Percentiles rank a stretch among this genome's conserved stretches.
These are phyloP conservation scores for Eubasilissa splendida DNA, from an alignment of 2,888 invertebrate genomes.

Conservation along the genomic window DNA sequence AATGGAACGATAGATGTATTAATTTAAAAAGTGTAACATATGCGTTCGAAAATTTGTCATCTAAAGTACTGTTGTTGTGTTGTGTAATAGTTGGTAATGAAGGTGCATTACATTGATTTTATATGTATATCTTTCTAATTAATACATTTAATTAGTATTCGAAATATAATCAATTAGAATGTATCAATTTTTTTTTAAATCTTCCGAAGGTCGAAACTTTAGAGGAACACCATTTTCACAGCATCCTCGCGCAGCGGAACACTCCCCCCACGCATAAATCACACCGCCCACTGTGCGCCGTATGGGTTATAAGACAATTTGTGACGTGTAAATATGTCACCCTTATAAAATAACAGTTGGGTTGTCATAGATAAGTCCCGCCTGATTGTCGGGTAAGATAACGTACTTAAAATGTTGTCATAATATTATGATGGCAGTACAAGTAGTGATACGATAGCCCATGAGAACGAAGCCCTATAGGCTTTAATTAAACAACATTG, in stretches of 20 bases:
- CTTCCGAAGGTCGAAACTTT: background rate
- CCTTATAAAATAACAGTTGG: slow-evolving; percentile 43
- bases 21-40: too few species aligned
- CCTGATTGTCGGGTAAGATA: slow-evolving; percentile 39
- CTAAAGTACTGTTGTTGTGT: too few species aligned
- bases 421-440: slow-evolving; percentile 40
- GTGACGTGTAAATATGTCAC: slow-evolving; percentile 51
- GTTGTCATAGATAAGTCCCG: slow-evolving; percentile 32
- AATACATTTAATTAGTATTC: too few species aligned
- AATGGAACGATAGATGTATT: too few species aligned
- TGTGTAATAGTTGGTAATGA: too few species aligned
- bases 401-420: slow-evolving; percentile 30
- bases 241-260: slow-evolving; percentile 1
- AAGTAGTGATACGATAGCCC: background rate
- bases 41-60: too few species aligned
- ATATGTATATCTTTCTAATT: too few species aligned
- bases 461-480: background rate
- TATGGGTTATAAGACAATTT: slow-evolving; percentile 51
- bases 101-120: too few species aligned
- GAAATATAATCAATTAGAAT: too few species aligned
- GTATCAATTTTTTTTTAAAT: too few species aligned
- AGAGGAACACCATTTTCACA: slow-evolving; percentile 6
- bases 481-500: too few species aligned
- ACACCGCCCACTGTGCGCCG: slow-evolving; percentile 38
- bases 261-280: slow-evolving; percentile 18